phyloP scores from a whole-genome alignment of 2,888 invertebrate genomes.

The Rambutsinella grinnellia region DNA sequence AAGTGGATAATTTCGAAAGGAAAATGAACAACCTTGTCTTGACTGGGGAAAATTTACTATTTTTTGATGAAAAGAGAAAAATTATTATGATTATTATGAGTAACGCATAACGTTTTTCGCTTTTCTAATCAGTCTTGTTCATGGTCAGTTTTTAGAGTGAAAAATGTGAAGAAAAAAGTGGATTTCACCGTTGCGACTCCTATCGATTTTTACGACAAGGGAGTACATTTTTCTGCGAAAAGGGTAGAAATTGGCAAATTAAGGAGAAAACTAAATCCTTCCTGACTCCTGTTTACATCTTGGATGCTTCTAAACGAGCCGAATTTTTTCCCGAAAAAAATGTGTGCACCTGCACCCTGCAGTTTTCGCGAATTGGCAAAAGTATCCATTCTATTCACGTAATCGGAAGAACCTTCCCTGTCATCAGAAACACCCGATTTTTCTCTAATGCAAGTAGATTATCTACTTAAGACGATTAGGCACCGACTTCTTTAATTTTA shows the following conservation, averaged over 20 bases:
- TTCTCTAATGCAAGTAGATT: too few species aligned
- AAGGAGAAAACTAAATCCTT: not conserved
- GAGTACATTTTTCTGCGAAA: too few species aligned
- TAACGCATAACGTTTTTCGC: not conserved
- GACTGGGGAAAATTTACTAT: too few species aligned
- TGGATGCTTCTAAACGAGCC: not conserved
- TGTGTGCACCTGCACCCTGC: not conserved
- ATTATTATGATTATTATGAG: not conserved
- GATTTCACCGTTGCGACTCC: slow-evolving; percentile 38
- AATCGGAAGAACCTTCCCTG: too few species aligned
- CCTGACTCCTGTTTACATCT: not conserved
- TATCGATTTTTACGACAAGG: too few species aligned
- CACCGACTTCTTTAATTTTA: not conserved
- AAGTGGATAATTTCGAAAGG: not conserved
- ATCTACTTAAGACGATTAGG: too few species aligned
- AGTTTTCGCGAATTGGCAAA: too few species aligned
- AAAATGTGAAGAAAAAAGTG: slow-evolving; percentile 22
- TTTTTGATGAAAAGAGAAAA: too few species aligned
- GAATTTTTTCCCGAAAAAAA: not conserved
- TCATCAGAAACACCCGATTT: too few species aligned
- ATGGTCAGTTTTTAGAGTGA: slow-evolving; percentile 3
- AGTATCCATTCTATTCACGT: too few species aligned
- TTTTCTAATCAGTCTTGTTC: not conserved
- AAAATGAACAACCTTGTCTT: not conserved
- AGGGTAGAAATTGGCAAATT: not conserved